These are phyloP conservation scores for Prionace glauca DNA, from an alignment of 2,797 vertebrate genomes.

Conservation along the genomic window DNA sequence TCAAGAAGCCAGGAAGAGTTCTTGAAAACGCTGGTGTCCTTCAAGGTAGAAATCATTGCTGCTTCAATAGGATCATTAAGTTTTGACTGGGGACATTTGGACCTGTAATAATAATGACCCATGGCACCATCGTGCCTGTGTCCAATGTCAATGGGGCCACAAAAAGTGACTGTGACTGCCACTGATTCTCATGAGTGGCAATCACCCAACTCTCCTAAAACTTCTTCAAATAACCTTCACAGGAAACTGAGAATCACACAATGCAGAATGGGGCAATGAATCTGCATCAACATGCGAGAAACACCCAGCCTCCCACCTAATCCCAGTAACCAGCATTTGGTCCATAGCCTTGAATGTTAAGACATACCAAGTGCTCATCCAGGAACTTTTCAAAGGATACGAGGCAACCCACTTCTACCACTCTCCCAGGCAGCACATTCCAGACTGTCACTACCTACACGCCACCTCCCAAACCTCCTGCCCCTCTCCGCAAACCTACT, in stretches of 20 bases:
- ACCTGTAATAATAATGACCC: background rate
- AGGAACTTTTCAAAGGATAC: too few species aligned
- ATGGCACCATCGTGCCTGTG: background rate
- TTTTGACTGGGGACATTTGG: background rate
- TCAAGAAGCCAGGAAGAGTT: background rate
- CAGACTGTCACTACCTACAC: too few species aligned
- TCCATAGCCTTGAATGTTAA: too few species aligned
- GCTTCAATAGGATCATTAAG: background rate
- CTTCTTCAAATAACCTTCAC: background rate
- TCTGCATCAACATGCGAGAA: too few species aligned
- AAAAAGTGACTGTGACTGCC: background rate
- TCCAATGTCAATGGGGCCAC: background rate
- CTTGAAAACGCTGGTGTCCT: background rate
- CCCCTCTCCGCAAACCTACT: too few species aligned
- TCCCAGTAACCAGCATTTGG: too few species aligned
- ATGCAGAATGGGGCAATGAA: too few species aligned
- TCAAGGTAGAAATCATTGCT: background rate
- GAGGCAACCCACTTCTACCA: too few species aligned
- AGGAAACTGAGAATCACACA: background rate
- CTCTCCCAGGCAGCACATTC: too few species aligned
- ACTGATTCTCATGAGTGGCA: background rate
- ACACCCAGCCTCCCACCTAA: too few species aligned
- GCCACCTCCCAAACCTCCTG: too few species aligned
- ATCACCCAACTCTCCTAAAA: background rate
- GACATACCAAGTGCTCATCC: too few species aligned